These are phyloP conservation scores for Taxidea taxus DNA, from an alignment of 2,113 vertebrate genomes.

Conservation along the genomic window DNA sequence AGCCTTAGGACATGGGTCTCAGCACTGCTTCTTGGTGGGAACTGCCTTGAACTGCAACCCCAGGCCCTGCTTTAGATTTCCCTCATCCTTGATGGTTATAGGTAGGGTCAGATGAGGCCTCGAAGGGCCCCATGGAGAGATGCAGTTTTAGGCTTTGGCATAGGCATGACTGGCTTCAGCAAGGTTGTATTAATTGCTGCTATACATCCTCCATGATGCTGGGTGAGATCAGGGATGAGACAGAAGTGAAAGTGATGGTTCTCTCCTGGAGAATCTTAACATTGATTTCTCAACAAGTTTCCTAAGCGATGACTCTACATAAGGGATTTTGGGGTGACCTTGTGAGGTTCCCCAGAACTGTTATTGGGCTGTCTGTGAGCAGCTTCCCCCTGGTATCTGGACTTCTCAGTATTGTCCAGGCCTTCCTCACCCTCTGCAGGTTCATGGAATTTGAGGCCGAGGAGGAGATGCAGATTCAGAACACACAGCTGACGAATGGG, in stretches of 20 bases:
- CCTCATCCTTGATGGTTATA: not conserved
- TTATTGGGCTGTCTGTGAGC: not conserved
- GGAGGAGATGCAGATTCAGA: constrained; percentile 73
- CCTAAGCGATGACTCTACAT: not conserved
- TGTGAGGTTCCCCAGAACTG: not conserved
- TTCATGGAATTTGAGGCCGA: constrained; percentile 80
- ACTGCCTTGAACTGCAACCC: not conserved
- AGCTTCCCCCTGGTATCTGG: not conserved
- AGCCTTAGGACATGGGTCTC: not conserved
- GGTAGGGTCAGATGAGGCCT: not conserved
- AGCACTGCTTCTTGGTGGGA: not conserved
- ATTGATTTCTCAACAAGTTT: constrained; percentile 9
- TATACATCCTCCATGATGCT: not conserved
- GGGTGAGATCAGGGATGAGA: not conserved
- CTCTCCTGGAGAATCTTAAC: not conserved
- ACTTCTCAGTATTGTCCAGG: not conserved
- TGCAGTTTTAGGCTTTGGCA: not conserved
- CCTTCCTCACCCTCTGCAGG: constrained; percentile 51
- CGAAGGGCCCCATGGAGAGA: not conserved
- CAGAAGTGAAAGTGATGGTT: not conserved
- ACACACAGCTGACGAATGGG: constrained; percentile 53
- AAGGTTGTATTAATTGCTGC: not conserved
- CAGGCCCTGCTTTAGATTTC: not conserved
- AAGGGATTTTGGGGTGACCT: not conserved
- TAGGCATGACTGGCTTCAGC: not conserved